Percentiles rank a stretch among this genome's conserved stretches.
Conservation (phyloP, 2,888 invertebrate species). For the Mythimna albipuncta region DNA sequence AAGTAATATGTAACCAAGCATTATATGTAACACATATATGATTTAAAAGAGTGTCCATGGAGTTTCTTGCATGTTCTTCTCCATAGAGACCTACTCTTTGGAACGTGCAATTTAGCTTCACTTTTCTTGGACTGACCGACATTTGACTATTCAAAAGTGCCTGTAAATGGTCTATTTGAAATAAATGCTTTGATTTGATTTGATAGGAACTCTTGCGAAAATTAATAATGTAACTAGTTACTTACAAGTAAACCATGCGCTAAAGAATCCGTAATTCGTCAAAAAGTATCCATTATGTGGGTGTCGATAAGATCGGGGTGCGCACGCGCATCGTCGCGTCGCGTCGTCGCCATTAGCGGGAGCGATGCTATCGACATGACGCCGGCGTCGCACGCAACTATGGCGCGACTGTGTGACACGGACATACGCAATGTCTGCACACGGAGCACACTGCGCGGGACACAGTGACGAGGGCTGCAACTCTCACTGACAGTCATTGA, state of each 20-base stretch:
- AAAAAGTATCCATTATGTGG: conserved; percentile 40
- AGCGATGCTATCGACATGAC: conserved; percentile 36
- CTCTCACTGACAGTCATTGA: conserved; percentile 66
- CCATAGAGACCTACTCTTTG: too few relatives aligned
- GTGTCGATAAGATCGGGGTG: conserved; percentile 42
- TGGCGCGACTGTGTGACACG: conserved; percentile 12
- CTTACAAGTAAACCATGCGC: not conserved
- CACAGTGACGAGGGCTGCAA: not conserved
- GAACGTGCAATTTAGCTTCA: too few relatives aligned
- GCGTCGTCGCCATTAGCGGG: conserved; percentile 40
- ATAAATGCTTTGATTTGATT: too few relatives aligned
- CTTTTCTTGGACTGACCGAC: too few relatives aligned
- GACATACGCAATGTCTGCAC: conserved; percentile 12
- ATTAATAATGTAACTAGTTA: not conserved
- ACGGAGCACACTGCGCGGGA: not conserved
- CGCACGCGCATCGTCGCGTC: conserved; percentile 18
- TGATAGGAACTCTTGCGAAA: not conserved
- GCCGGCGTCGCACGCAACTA: conserved; percentile 27
- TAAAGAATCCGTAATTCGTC: conserved; percentile 53
- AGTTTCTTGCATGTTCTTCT: too few relatives aligned
- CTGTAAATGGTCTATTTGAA: too few relatives aligned
- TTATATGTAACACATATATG: too few relatives aligned
- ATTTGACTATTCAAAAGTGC: too few relatives aligned
- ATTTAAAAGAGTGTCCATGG: too few relatives aligned
- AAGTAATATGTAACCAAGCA: too few relatives aligned